These are phyloP conservation scores for human (Homo sapiens) DNA, from an alignment of 2,113 vertebrate genomes.

Conservation along the genomic window DNA sequence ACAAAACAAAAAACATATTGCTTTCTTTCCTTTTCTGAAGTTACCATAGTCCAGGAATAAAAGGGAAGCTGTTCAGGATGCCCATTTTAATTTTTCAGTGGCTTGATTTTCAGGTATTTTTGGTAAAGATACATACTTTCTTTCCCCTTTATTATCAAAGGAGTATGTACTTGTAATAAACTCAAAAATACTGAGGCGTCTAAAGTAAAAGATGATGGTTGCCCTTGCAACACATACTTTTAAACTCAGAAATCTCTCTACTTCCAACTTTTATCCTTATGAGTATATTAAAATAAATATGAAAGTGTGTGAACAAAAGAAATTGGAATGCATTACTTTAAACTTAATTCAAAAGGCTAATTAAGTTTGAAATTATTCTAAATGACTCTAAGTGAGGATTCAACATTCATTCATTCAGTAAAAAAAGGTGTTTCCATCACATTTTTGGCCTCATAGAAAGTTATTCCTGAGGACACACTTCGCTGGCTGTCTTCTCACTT, in stretches of 20 bases:
- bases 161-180: background rate
- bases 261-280: background rate
- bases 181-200: background rate
- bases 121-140: background rate
- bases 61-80: background rate
- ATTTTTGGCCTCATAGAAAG: background rate
- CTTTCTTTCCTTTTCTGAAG: conserved; percentile 13
- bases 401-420: background rate
- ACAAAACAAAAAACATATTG: background rate
- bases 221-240: background rate
- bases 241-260: background rate
- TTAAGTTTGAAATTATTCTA: background rate
- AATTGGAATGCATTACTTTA: background rate
- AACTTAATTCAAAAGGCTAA: background rate
- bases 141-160: background rate
- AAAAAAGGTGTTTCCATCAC: background rate
- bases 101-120: background rate
- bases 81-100: background rate
- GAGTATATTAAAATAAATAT: background rate
- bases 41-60: background rate
- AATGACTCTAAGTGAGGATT: background rate
- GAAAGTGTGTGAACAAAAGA: background rate
- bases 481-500: background rate
- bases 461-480: background rate
- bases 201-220: background rate